Percentiles rank a stretch among this genome's conserved stretches.
Evolutionary conservation across 2,888 invertebrate genomes (phyloP).

Genomic region (Drosophila sordidapex): DNA sequence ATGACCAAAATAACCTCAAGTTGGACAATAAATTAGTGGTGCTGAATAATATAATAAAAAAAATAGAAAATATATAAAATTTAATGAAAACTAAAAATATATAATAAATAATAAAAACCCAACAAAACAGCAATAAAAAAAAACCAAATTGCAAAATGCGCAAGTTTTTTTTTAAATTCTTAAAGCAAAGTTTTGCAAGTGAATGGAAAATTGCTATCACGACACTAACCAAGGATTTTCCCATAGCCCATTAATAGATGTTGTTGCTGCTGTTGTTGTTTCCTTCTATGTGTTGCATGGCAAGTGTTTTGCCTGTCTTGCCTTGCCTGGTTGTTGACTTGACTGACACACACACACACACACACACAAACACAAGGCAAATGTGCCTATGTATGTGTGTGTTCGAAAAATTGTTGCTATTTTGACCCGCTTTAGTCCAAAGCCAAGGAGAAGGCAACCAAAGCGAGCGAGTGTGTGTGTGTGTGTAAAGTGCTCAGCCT

Average conservation of each 20-base stretch:
- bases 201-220: slow-evolving; percentile 58
- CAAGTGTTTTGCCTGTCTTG: slow-evolving; percentile 52
- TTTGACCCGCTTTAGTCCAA: slow-evolving; percentile 76
- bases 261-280: slow-evolving; percentile 34
- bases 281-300: slow-evolving; percentile 66
- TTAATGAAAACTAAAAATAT: background rate
- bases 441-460: slow-evolving; percentile 81
- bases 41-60: background rate
- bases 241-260: slow-evolving; percentile 44
- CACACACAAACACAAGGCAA: slow-evolving; percentile 53
- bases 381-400: slow-evolving; percentile 27
- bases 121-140: background rate
- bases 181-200: slow-evolving; percentile 34
- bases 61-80: background rate
- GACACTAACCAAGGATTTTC: slow-evolving; percentile 83
- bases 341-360: slow-evolving; percentile 27
- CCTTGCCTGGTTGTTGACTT: slow-evolving; percentile 72
- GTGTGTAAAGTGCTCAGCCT: slow-evolving; percentile 34
- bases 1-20: background rate
- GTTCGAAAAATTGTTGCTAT: slow-evolving; percentile 70
- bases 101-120: background rate
- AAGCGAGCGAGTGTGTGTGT: slow-evolving; percentile 21
- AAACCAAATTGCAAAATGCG: background rate
- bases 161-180: slow-evolving; percentile 7
- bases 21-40: slow-evolving; percentile 2